A percentile compares a stretch with the other conserved stretches of the same genome.
These are phyloP conservation scores for Disparrhopalites patrizii DNA, from an alignment of 2,888 invertebrate species.

Conservation along the genomic window DNA sequence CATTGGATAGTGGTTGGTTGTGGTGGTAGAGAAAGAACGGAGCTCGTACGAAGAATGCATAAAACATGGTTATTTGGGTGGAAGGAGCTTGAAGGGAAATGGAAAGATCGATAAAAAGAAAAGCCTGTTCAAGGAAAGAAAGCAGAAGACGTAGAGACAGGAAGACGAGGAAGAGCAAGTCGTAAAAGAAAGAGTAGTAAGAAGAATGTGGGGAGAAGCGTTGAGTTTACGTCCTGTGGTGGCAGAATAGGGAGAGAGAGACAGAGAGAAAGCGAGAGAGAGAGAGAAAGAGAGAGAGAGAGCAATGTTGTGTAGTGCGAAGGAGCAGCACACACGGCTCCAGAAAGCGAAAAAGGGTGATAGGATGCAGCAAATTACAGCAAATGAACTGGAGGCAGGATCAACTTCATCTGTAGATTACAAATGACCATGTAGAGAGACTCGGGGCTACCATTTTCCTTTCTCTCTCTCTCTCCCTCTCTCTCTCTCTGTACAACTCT, in stretches of 20 bases:
- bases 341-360: constrained; percentile 24
- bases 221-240: too few relatives aligned
- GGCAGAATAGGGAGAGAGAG: not conserved
- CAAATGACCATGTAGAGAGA: constrained; percentile 28
- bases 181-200: not conserved
- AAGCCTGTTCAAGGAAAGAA: constrained; percentile 27
- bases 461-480: constrained; percentile 15
- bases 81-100: constrained; percentile 35
- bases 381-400: constrained; percentile 32
- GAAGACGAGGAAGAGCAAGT: constrained; percentile 12
- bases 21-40: constrained; percentile 2
- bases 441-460: not conserved
- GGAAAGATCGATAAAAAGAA: constrained; percentile 37
- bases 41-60: constrained; percentile 33
- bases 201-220: too few relatives aligned
- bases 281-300: too few relatives aligned
- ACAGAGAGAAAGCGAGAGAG: too few relatives aligned
- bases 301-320: not conserved
- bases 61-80: constrained; percentile 37
- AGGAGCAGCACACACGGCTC: not conserved
- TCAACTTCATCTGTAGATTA: constrained; percentile 33
- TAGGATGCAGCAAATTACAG: constrained; percentile 32
- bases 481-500: constrained; percentile 32
- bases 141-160: constrained; percentile 1
- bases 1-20: not conserved